A percentile compares a stretch with the other conserved stretches of the same genome.
Conservation (phyloP, 2,888 invertebrate genomes). For the Calephelis perditalis region DNA sequence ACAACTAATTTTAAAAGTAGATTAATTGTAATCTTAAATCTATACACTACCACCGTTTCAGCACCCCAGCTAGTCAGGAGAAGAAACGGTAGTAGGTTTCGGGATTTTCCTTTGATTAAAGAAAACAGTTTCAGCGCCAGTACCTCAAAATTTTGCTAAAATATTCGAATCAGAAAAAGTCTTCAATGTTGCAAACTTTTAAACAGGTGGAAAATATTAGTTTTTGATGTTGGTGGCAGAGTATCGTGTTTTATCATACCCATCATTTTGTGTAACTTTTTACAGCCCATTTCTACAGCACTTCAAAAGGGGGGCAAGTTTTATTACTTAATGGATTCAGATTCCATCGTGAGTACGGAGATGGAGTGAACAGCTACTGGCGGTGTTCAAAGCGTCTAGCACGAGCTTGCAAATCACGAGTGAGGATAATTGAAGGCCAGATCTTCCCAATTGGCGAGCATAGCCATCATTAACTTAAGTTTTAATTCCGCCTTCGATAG, state of each 20-base stretch:
- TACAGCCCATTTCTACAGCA: slow-evolving; percentile 40
- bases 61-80: too few species aligned
- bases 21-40: too few species aligned
- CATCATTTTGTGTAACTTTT: slow-evolving; percentile 7
- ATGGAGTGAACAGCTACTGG: slow-evolving; percentile 49
- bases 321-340: slow-evolving; percentile 42
- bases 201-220: too few species aligned
- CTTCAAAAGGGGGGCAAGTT: slow-evolving; percentile 47
- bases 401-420: slow-evolving; percentile 45
- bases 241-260: background rate
- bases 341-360: slow-evolving; percentile 48
- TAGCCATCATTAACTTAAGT: slow-evolving; percentile 35
- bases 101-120: too few species aligned
- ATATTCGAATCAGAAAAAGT: too few species aligned
- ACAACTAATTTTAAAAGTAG: too few species aligned
- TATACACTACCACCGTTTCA: too few species aligned
- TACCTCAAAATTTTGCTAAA: too few species aligned
- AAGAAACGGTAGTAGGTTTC: too few species aligned
- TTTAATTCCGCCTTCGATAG: background rate
- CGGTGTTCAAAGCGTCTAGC: slow-evolving; percentile 46
- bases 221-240: background rate
- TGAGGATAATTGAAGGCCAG: slow-evolving; percentile 42
- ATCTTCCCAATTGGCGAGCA: slow-evolving; percentile 42
- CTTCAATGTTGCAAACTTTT: too few species aligned
- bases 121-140: too few species aligned